Evolutionary conservation across 2,888 invertebrate species (phyloP).

Genomic region (Tinea semifulvella): DNA sequence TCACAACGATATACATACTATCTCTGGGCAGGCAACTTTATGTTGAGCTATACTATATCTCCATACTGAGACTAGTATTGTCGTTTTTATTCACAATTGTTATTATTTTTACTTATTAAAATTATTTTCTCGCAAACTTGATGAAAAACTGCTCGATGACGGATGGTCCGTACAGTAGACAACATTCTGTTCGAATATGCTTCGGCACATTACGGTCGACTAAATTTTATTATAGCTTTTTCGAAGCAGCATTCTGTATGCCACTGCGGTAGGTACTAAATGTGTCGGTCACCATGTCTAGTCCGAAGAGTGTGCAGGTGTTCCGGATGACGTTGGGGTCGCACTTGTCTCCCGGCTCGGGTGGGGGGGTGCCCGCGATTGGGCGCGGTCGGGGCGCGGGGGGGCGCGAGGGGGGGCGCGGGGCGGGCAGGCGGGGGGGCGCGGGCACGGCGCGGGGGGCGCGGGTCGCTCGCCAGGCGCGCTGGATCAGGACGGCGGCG

Average conservation of each 20-base stretch:
- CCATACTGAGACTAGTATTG: too few species aligned
- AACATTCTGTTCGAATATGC: too few species aligned
- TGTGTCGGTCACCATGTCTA: constrained; percentile 75
- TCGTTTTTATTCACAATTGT: too few species aligned
- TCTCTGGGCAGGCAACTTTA: too few species aligned
- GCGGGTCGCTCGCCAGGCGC: constrained; percentile 76
- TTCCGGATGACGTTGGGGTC: constrained; percentile 82
- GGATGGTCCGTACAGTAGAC: too few species aligned
- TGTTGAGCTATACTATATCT: too few species aligned
- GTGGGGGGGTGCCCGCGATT: constrained; percentile 92
- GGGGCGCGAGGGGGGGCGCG: constrained; percentile 66
- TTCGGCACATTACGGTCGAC: not conserved
- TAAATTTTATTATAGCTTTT: not conserved
- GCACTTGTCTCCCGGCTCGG: constrained; percentile 86
- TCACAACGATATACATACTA: too few species aligned
- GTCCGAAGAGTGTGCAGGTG: constrained; percentile 88
- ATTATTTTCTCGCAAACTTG: too few species aligned
- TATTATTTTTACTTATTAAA: too few species aligned
- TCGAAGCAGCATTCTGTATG: not conserved
- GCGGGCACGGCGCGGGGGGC: constrained; percentile 73
- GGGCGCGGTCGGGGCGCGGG: constrained; percentile 65
- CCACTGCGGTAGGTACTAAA: too few species aligned
- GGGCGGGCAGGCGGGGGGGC: constrained; percentile 82
- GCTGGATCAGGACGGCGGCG: constrained; percentile 80
- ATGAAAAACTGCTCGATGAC: too few species aligned